Conservation (phyloP, 1,140 invertebrate genomes). For the Conopomorpha cramerella region DNA sequence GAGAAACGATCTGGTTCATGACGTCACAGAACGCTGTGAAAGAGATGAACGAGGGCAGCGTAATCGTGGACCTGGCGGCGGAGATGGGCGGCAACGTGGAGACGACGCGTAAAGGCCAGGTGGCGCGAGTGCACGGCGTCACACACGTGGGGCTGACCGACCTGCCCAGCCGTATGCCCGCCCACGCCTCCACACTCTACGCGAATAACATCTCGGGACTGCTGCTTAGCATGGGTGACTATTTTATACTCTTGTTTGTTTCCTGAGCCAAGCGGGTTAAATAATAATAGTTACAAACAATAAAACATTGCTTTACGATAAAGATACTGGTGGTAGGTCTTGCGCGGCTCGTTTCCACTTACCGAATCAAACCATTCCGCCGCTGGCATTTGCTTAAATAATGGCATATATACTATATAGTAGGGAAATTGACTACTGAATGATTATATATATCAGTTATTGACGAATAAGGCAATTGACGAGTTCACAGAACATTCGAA, state of each 20-base stretch:
- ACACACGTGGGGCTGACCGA: constrained; percentile 87
- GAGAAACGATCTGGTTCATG: too few species aligned
- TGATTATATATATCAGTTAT: too few species aligned
- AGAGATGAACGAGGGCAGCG: constrained; percentile 86
- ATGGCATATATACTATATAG: too few species aligned
- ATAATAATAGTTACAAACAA: too few species aligned
- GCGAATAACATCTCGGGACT: constrained; percentile 92
- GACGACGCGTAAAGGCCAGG: constrained; percentile 79
- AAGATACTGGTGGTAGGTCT: too few species aligned
- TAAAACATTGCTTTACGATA: too few species aligned
- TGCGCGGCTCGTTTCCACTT: too few species aligned
- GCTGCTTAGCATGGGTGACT: constrained; percentile 75
- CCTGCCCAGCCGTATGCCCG: constrained; percentile 81
- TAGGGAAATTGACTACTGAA: too few species aligned
- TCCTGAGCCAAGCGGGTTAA: too few species aligned
- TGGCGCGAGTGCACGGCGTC: constrained; percentile 78
- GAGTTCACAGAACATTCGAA: too few species aligned
- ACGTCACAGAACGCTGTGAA: constrained; percentile 83
- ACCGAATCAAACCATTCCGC: too few species aligned
- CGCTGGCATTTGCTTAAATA: constrained; percentile 4
- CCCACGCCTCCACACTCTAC: constrained; percentile 85
- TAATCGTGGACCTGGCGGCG: constrained; percentile 87
- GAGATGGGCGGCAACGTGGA: constrained; percentile 89
- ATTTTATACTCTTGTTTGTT: neutral
- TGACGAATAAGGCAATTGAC: too few species aligned